Evolutionary conservation across 2,888 invertebrate genomes (phyloP).

Genomic region (Drosophila quinaria): DNA sequence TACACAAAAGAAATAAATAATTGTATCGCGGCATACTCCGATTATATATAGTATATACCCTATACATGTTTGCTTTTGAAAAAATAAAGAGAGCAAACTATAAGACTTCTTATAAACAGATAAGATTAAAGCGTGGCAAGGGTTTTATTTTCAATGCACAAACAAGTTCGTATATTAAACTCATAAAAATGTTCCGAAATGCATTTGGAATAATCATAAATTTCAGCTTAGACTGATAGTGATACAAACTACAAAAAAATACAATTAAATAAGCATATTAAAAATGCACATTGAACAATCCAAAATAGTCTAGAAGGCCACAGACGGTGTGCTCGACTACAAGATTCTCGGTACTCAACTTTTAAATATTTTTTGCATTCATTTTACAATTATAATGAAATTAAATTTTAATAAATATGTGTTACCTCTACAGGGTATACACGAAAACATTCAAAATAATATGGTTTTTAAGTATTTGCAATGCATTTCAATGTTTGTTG

Average conservation of each 20-base stretch:
- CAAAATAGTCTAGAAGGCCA: conserved; percentile 25
- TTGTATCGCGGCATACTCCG: not conserved
- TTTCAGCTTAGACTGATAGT: conserved; percentile 14
- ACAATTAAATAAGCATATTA: not conserved
- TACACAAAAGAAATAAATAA: conserved; percentile 24
- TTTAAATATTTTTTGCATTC: not conserved
- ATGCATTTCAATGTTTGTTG: conserved; percentile 41
- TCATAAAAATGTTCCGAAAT: conserved; percentile 32
- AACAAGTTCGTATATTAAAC: conserved; percentile 1
- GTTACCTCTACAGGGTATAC: not conserved
- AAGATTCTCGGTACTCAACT: not conserved
- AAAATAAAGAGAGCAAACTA: conserved; percentile 7
- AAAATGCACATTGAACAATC: conserved; percentile 45
- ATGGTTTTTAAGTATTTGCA: conserved; percentile 43
- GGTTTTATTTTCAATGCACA: conserved; percentile 15
- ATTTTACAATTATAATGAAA: not conserved
- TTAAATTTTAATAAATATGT: not conserved
- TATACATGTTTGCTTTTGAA: conserved; percentile 40
- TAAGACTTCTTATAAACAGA: conserved; percentile 38
- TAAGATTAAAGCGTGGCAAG: conserved; percentile 51
- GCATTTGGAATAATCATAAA: conserved; percentile 27
- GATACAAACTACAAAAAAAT: conserved; percentile 11
- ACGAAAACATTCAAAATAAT: not conserved
- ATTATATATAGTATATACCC: conserved; percentile 45
- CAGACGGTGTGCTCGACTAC: not conserved